These are phyloP conservation scores for Dreissena rostriformis DNA, from an alignment of 1,140 invertebrate species.

Conservation along the genomic window DNA sequence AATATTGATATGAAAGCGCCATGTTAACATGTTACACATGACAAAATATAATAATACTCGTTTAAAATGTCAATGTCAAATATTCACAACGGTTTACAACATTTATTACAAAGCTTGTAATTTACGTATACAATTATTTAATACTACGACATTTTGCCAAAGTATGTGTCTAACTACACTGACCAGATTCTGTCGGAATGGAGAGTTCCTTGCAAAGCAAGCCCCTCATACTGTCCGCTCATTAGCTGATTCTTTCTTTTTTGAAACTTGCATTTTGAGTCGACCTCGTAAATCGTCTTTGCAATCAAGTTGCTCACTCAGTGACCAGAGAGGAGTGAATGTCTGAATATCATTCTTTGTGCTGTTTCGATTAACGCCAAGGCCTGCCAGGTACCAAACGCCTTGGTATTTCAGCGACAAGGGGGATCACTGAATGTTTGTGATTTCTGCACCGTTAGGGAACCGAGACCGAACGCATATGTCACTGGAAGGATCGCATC, in stretches of 20 bases:
- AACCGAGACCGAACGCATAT: constrained; percentile 33
- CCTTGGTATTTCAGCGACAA: constrained; percentile 49
- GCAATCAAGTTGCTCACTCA: constrained; percentile 36
- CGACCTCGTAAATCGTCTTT: constrained; percentile 44
- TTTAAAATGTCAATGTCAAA: no score
- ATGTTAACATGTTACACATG: no score
- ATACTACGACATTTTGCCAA: no score
- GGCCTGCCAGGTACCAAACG: constrained; percentile 50
- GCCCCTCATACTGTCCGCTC: no score
- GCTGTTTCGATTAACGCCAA: constrained; percentile 6
- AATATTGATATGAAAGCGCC: no score
- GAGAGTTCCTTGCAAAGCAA: no score
- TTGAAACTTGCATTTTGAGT: constrained; percentile 48
- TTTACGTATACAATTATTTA: no score
- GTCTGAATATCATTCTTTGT: background rate
- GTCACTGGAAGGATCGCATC: constrained; percentile 29
- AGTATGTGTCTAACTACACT: no score
- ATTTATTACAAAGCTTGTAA: no score
- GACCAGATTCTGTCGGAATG: no score
- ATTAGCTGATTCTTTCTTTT: background rate
- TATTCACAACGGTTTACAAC: no score
- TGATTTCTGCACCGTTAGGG: background rate
- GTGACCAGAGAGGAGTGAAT: constrained; percentile 50
- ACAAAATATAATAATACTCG: no score
- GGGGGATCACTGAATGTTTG: constrained; percentile 35